Conservation (phyloP, 2,113 vertebrate genomes). For the Odocoileus virginianus region DNA sequence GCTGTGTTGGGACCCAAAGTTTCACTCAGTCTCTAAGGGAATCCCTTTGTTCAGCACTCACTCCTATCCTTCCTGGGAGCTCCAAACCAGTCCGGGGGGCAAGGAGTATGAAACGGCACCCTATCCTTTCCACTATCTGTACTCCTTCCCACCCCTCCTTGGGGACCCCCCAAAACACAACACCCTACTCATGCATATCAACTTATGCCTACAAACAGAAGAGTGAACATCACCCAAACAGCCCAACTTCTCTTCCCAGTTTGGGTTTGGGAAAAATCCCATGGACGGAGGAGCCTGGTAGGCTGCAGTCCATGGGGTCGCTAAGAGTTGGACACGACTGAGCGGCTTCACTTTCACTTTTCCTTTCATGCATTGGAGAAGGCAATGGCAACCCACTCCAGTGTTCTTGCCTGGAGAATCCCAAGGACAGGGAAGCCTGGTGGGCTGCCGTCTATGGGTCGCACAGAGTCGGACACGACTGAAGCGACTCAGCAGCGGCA, state of each 20-base stretch:
- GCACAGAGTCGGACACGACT: too few relatives aligned
- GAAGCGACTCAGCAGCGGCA: too few relatives aligned
- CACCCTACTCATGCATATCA: not conserved
- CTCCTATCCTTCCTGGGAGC: not conserved
- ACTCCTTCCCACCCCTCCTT: not conserved
- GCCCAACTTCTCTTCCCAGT: not conserved
- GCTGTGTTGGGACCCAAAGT: not conserved
- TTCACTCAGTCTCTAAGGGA: not conserved
- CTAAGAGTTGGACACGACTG: too few relatives aligned
- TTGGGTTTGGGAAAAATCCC: not conserved
- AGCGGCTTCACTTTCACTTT: too few relatives aligned
- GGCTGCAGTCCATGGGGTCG: too few relatives aligned
- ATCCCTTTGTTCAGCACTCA: not conserved
- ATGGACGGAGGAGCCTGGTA: too few relatives aligned
- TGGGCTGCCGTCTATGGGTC: too few relatives aligned
- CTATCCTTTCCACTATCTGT: accelerated
- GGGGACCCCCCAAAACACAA: not conserved
- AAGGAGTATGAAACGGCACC: not conserved
- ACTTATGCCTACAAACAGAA: not conserved
- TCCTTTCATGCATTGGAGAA: too few relatives aligned
- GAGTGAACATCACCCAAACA: not conserved
- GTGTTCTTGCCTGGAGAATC: too few relatives aligned
- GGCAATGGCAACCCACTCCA: too few relatives aligned
- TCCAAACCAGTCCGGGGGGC: not conserved
- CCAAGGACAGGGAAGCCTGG: too few relatives aligned